Evolutionary conservation across 2,888 invertebrate genomes (phyloP).

Genomic region (Escarpia spicata): DNA sequence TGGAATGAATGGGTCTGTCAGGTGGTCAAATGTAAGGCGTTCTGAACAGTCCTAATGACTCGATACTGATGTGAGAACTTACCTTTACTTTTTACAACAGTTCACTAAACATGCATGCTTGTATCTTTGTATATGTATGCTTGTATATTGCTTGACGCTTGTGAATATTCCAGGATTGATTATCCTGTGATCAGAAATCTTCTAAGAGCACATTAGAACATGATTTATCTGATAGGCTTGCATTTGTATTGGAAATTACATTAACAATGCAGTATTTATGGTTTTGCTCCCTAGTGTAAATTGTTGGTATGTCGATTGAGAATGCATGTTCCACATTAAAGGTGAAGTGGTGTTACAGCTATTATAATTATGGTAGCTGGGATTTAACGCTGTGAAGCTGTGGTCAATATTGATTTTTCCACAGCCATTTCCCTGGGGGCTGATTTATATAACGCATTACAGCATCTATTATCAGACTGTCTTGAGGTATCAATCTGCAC

Average conservation of each 20-base stretch:
- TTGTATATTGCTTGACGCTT: not conserved
- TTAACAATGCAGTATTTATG: not conserved
- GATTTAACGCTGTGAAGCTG: not conserved
- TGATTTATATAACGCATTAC: not conserved
- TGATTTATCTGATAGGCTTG: not conserved
- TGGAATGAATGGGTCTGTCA: not conserved
- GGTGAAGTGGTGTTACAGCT: not conserved
- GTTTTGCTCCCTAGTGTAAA: not conserved
- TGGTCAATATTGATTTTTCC: not conserved
- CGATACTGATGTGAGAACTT: not conserved
- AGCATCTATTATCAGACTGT: not conserved
- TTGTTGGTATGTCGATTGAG: not conserved
- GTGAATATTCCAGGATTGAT: not conserved
- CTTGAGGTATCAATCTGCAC: not conserved
- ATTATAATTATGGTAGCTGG: not conserved
- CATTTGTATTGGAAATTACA: not conserved
- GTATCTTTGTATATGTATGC: not conserved
- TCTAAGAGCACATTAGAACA: not conserved
- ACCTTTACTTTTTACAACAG: not conserved
- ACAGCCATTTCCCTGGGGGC: not conserved
- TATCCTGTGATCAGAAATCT: not conserved
- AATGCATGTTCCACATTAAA: not conserved
- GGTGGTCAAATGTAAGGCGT: not conserved
- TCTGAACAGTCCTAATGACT: not conserved
- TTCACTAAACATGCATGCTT: not conserved